phyloP scores from a whole-genome alignment of 2,888 invertebrate genomes.

The Plebejus melissa region DNA sequence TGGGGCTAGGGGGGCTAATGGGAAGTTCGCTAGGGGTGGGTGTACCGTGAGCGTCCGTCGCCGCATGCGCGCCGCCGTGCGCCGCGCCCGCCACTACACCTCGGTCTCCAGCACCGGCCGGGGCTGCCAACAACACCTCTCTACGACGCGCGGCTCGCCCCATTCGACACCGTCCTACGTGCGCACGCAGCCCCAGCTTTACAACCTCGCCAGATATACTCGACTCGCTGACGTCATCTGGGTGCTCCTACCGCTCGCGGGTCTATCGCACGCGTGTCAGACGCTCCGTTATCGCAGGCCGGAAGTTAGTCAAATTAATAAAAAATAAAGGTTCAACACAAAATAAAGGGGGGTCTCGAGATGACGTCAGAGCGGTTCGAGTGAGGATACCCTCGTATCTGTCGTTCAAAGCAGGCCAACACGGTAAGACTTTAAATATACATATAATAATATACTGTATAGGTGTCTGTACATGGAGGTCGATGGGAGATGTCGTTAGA shows the following conservation, averaged over 20 bases:
- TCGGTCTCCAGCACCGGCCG: constrained; percentile 76
- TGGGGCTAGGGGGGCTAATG: constrained; percentile 32
- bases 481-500: constrained; percentile 35
- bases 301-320: constrained; percentile 15
- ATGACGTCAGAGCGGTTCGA: constrained; percentile 45
- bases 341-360: constrained; percentile 28
- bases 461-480: constrained; percentile 39
- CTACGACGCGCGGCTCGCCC: constrained; percentile 72
- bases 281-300: neutral
- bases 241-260: neutral
- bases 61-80: constrained; percentile 68
- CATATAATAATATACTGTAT: constrained; percentile 43
- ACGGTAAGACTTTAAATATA: constrained; percentile 51
- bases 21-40: constrained; percentile 39
- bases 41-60: constrained; percentile 76
- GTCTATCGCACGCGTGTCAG: neutral
- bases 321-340: constrained; percentile 23
- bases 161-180: constrained; percentile 75
- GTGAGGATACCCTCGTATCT: constrained; percentile 52
- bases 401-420: constrained; percentile 63
- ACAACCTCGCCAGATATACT: constrained; percentile 48
- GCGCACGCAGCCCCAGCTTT: constrained; percentile 62
- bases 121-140: constrained; percentile 77
- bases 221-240: constrained; percentile 32
- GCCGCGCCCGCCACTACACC: constrained; percentile 78